Percentiles rank a stretch among this genome's conserved stretches.
These are phyloP conservation scores for Allobates femoralis DNA, from an alignment of 2,797 vertebrate genomes.

Conservation along the genomic window DNA sequence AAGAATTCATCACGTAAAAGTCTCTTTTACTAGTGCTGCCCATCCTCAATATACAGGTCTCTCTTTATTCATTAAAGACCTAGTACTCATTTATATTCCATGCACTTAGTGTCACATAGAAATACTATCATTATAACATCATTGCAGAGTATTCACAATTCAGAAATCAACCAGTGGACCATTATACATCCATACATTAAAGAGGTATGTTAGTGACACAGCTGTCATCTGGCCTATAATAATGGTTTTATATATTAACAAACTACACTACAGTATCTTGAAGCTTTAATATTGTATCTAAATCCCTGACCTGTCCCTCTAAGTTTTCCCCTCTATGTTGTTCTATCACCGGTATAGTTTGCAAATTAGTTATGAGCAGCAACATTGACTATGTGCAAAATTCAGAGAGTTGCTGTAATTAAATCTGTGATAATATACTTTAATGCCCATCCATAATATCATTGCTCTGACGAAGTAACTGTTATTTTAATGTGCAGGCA, in stretches of 20 bases:
- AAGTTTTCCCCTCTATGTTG: too few relatives aligned
- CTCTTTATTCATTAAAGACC: neutral
- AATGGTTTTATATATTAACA: neutral
- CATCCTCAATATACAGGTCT: constrained; percentile 1
- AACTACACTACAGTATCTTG: neutral
- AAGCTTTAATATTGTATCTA: neutral
- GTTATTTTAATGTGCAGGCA: too few relatives aligned
- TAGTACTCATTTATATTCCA: constrained; percentile 22
- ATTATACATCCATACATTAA: neutral
- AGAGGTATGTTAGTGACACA: neutral
- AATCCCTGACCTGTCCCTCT: too few relatives aligned
- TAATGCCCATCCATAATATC: too few relatives aligned
- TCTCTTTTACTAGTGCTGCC: constrained; percentile 11
- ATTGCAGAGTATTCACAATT: neutral
- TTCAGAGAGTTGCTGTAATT: too few relatives aligned
- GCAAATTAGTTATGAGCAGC: too few relatives aligned
- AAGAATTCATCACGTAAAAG: constrained; percentile 43
- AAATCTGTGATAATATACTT: too few relatives aligned
- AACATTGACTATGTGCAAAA: too few relatives aligned
- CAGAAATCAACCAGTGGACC: neutral
- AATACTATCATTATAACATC: constrained; percentile 14
- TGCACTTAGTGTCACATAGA: neutral
- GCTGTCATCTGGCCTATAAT: neutral
- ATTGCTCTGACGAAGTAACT: too few relatives aligned
- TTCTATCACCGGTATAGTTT: too few relatives aligned